Evolutionary conservation across 2,797 vertebrate species (phyloP), one percentile per base, ranked within the genome.

Genomic region (Allobates femoralis): DNA sequence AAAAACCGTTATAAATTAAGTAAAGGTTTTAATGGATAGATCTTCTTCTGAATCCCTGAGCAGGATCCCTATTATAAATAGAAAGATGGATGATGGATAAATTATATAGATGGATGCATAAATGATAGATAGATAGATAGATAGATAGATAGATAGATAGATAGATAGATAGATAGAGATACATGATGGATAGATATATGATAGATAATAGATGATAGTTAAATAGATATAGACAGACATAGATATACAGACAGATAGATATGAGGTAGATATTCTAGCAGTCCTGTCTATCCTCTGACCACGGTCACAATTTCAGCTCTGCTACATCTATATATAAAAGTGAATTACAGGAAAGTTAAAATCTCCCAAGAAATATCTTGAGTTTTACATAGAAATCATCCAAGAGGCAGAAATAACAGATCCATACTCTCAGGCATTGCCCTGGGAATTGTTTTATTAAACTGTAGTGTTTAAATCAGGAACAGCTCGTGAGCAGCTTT

Each of bases 401-500:
- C 15, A 67, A n/a, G 53, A 62, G 0, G 41, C 30, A 34, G 51
- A n/a, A 18, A 75, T 11, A 53, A 41, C 74, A 3, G 0, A 16
- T 86, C 79, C 16, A 11, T 62, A 14, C 23, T 16, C 18, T 0
- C 28, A 15, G 74, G 85, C 58, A 77, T 82, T 46, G 60, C 34
- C 7, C 71, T 81, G 2, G 0, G 15, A 78, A 34, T 67, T 41
- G 5, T 81, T 79, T 64, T 78, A 76, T 21, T 87, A 60, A 2
- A 10, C 3, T 69, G 46, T 60, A 60, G 83, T 62, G 55, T 0
- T 78, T 79, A 88, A 90, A 90, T 88, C 80, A 87, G 91, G 85
- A 86, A 30, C 32, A 83, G 87, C 78, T 87, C 81, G 86, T 90
- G 87, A 86, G 30, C 37, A 81, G 87, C 78, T 86, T 89, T 82